A percentile compares a stretch with the other conserved stretches of the same genome.
phyloP scores from a whole-genome alignment of 2,888 invertebrate genomes.

The Eledone cirrhosa region DNA sequence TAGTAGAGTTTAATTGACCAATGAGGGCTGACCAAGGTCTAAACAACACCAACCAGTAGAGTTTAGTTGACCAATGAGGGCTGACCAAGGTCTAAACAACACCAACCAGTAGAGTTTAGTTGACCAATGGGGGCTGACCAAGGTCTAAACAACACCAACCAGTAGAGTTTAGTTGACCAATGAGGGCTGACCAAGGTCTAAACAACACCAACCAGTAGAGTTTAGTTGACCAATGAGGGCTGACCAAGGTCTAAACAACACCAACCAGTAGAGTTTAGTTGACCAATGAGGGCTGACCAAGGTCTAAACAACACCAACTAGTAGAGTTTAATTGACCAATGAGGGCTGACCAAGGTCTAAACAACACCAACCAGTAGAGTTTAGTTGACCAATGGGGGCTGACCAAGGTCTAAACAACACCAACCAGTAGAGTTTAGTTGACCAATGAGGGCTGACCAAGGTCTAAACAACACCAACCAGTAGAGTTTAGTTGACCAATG shows the following conservation, averaged over 20 bases:
- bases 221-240: too few relatives aligned
- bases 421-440: conserved; percentile 39
- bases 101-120: conserved; percentile 39
- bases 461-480: conserved; percentile 38
- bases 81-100: conserved; percentile 32
- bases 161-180: too few relatives aligned
- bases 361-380: conserved; percentile 39
- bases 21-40: background rate
- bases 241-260: conserved; percentile 33
- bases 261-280: conserved; percentile 39
- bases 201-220: conserved; percentile 39
- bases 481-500: too few relatives aligned
- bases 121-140: too few relatives aligned
- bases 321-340: conserved; percentile 23
- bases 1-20: conserved; percentile 28
- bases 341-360: conserved; percentile 17
- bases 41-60: conserved; percentile 39
- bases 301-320: conserved; percentile 37
- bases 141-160: conserved; percentile 37
- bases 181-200: conserved; percentile 18
- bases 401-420: conserved; percentile 33
- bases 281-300: too few relatives aligned
- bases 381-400: too few relatives aligned
- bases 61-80: too few relatives aligned
- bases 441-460: conserved; percentile 21